Percentiles rank a stretch among this genome's conserved stretches.
phyloP scores from a whole-genome alignment of 2,113 vertebrate species.

The Aegithalos caudatus region DNA sequence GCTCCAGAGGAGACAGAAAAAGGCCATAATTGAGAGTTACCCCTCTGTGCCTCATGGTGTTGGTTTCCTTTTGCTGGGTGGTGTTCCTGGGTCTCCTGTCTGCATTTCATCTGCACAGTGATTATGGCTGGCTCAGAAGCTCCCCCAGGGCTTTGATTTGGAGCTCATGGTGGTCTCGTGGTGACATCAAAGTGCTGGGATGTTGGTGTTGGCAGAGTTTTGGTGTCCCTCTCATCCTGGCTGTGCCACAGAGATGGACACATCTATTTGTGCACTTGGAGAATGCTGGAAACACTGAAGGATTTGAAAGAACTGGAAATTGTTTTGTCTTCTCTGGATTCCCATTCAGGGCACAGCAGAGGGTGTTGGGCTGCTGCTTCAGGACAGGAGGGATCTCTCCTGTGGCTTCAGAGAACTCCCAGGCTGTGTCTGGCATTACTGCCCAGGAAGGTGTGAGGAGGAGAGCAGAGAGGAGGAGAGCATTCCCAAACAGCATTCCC shows the following conservation, averaged over 20 bases:
- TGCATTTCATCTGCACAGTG: not conserved
- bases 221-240: not conserved
- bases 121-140: not conserved
- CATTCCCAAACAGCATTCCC: not conserved
- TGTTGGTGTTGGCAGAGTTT: not conserved
- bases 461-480: not conserved
- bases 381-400: not conserved
- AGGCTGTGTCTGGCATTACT: not conserved
- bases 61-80: conserved; percentile 9
- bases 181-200: not conserved
- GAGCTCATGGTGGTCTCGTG: not conserved
- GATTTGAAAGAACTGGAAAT: not conserved
- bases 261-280: not conserved
- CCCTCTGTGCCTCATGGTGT: not conserved
- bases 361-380: not conserved
- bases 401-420: not conserved
- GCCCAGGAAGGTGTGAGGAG: not conserved
- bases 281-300: not conserved
- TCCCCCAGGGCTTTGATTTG: not conserved
- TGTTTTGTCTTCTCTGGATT: not conserved
- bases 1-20: conserved; percentile 1
- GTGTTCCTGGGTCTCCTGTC: conserved; percentile 22
- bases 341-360: not conserved
- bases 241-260: not conserved
- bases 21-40: not conserved